Evolutionary conservation across 2,797 vertebrate species (phyloP).

Genomic region (Meriones psammophilus): DNA sequence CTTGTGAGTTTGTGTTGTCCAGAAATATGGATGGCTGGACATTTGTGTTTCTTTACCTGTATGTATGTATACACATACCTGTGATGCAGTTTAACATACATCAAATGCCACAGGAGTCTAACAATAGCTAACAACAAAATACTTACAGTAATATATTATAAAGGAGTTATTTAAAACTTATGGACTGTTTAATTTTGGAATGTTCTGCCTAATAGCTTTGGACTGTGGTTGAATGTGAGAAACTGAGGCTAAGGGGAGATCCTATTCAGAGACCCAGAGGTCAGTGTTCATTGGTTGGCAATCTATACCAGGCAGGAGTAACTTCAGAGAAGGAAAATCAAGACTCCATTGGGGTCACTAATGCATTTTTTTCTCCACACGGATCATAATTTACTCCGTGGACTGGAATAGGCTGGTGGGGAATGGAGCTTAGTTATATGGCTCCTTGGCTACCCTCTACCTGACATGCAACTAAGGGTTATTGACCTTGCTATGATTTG

Average conservation of each 20-base stretch:
- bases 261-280: background rate
- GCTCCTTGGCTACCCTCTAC: background rate
- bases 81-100: background rate
- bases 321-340: constrained; percentile 37
- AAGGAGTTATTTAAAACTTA: constrained; percentile 2
- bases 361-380: too few relatives aligned
- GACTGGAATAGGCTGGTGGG: background rate
- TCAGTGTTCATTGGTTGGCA: background rate
- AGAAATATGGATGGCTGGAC: background rate
- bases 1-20: background rate
- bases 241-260: background rate
- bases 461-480: background rate
- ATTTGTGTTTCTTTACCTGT: too few relatives aligned
- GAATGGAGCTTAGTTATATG: background rate
- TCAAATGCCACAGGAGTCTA: background rate
- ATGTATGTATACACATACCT: background rate
- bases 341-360: background rate
- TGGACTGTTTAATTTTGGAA: constrained; percentile 27
- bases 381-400: background rate
- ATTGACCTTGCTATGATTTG: background rate
- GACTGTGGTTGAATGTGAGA: background rate
- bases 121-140: background rate
- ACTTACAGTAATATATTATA: background rate
- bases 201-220: constrained; percentile 16
- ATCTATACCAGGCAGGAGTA: constrained; percentile 14